Evolutionary conservation across 2,113 vertebrate species (phyloP).

Genomic region (Anarhynchus alexandrinus): DNA sequence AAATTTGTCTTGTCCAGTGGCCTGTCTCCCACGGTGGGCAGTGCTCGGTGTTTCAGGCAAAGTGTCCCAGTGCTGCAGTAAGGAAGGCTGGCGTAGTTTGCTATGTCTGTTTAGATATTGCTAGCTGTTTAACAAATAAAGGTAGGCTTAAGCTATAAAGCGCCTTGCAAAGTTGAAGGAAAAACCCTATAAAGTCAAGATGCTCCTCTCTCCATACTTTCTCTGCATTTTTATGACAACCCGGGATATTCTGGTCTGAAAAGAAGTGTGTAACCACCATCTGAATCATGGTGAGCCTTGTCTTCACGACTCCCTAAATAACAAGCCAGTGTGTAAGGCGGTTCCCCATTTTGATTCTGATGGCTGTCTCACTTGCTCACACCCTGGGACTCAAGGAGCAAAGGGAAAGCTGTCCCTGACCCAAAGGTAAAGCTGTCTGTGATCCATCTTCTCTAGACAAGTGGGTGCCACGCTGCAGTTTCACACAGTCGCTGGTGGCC

Average conservation of each 20-base stretch:
- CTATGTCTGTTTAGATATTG: not conserved
- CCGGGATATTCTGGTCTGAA: not conserved
- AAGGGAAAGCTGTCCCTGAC: not conserved
- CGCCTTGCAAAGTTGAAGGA: not conserved
- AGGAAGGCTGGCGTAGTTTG: not conserved
- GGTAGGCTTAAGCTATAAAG: not conserved
- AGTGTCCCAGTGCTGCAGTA: not conserved
- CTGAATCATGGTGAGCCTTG: not conserved
- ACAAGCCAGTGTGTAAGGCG: not conserved
- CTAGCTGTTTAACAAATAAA: not conserved
- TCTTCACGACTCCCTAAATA: not conserved
- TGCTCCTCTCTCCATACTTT: not conserved
- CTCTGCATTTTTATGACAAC: not conserved
- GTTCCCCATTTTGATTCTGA: not conserved
- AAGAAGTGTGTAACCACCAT: not conserved
- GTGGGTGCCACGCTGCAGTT: not conserved
- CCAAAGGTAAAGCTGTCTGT: not conserved
- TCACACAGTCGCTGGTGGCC: not conserved
- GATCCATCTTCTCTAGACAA: not conserved
- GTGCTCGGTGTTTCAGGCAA: not conserved
- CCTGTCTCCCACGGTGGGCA: not conserved
- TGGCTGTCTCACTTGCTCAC: not conserved
- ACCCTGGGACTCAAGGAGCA: not conserved
- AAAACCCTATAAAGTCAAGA: not conserved
- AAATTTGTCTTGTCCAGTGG: not conserved